Conservation (phyloP, 2,888 invertebrate genomes). For the Rhyacophila evoluta region DNA sequence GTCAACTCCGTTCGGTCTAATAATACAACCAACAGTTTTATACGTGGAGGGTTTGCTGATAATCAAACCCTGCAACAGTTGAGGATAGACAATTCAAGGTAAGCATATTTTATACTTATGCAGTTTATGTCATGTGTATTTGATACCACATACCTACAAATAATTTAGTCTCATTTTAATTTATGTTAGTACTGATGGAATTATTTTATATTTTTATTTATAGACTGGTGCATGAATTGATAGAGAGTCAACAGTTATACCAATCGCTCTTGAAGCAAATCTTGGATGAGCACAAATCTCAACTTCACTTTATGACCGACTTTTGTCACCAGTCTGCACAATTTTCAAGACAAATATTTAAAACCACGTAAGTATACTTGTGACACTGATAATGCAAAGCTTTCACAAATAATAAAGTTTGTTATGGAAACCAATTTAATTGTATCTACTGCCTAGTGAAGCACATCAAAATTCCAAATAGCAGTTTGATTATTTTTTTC, state of each 20-base stretch:
- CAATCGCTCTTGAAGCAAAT: slow-evolving; percentile 77
- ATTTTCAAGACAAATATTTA: slow-evolving; percentile 39
- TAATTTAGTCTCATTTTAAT: no score
- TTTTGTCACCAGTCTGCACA: slow-evolving; percentile 59
- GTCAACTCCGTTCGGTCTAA: slow-evolving; percentile 72
- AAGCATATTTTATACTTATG: neutral
- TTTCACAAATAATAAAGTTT: no score
- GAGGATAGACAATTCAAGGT: slow-evolving; percentile 50
- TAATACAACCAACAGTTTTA: slow-evolving; percentile 65
- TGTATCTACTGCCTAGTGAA: no score
- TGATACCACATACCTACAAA: no score
- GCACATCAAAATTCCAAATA: no score
- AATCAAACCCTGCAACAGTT: slow-evolving; percentile 50
- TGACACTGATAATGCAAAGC: no score
- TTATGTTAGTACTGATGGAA: no score
- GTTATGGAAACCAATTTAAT: no score
- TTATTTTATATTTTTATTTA: slow-evolving; percentile 54
- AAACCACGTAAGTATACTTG: slow-evolving; percentile 57
- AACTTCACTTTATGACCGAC: slow-evolving; percentile 71
- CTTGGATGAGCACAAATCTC: slow-evolving; percentile 77
- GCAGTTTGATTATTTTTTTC: no score
- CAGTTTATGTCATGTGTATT: no score
- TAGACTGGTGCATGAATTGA: slow-evolving; percentile 79
- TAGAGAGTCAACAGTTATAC: slow-evolving; percentile 82
- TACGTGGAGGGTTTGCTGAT: slow-evolving; percentile 55